Base-by-base conservation (phyloP, 2,888 invertebrate genomes). In the Drosophila quasianomalipes region DNA sequence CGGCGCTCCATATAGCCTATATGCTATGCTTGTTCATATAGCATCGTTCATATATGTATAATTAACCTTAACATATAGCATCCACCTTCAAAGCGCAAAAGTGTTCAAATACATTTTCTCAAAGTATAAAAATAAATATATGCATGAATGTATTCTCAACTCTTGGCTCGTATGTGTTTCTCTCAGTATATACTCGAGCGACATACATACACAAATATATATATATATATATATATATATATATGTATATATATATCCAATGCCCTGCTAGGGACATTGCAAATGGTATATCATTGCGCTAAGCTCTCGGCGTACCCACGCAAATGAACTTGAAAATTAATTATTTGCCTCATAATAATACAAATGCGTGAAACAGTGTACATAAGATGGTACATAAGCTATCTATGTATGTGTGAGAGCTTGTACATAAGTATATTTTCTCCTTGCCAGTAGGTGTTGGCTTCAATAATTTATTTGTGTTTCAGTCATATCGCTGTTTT, bases 41-140 rank as follows among this genome's bases (percentile, higher is more conserved):
- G 58, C 76, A 54, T 57, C 60, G 26, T 44, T 58, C 65, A 67
- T 85, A 64, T 79, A 73, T 76, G 69, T 75, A 74, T 89, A 82
- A 80, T 90, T 88, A 88, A 88, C 91, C 87, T 87, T 91, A 87
- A 89, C 91, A 87, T 80, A 87, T 72, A 91, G 85, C 85, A 81
- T 90, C 81, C 86, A 87, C 86, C 85, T 89, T 86, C 87, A 83
- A 76, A 63, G 79, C 71, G 75, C 70, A 81, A 63, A 74, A 84
- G 61, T 66, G 44, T 83, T 81, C 71, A 70, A 84, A 85, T 73
- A 81, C 68, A 77, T 83, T 84, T 90, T 79, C 84, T 83, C 69
- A 62, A 78, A 90, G 76, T 90, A 89, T 91, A 91, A 91, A 86
- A 89, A 86, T 86, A 86, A 86, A 90, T 85, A 74, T 79, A 70